phyloP scores from a whole-genome alignment of 2,888 invertebrate species.

The Ptilodon capucinus region DNA sequence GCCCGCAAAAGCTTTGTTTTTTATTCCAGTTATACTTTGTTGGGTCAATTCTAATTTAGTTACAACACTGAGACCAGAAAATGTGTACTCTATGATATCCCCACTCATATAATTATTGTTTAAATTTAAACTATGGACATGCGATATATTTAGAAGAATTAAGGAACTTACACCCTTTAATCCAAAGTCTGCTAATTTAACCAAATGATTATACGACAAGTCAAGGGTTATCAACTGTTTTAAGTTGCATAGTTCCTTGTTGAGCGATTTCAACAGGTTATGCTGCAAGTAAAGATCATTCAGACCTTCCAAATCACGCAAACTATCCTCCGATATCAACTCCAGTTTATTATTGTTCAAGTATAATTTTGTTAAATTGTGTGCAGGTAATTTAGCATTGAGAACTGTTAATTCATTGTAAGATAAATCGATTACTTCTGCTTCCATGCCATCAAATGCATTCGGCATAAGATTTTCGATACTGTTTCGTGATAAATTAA shows the following conservation, averaged over 20 bases:
- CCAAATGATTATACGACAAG: conserved; percentile 52
- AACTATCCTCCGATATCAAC: conserved; percentile 45
- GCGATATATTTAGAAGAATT: conserved; percentile 53
- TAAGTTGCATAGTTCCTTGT: conserved; percentile 54
- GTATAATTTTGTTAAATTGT: conserved; percentile 43
- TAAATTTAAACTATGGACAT: conserved; percentile 50
- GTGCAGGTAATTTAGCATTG: conserved; percentile 39
- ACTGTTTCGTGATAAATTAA: conserved; percentile 59
- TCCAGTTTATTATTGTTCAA: conserved; percentile 53
- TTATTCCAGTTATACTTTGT: conserved; percentile 50
- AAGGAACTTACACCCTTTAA: conserved; percentile 48
- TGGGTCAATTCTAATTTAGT: conserved; percentile 46
- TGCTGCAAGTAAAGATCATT: conserved; percentile 42
- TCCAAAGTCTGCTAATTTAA: conserved; percentile 51
- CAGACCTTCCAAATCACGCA: conserved; percentile 44
- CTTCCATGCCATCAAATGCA: conserved; percentile 29
- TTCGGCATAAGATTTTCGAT: conserved; percentile 41
- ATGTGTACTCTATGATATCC: conserved; percentile 46
- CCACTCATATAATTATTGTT: conserved; percentile 56
- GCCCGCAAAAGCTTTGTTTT: conserved; percentile 46
- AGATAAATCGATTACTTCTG: conserved; percentile 55
- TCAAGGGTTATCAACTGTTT: conserved; percentile 50
- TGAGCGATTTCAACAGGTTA: conserved; percentile 54
- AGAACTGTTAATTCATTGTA: conserved; percentile 46
- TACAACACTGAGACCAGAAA: conserved; percentile 51